These are phyloP conservation scores for Folsomia candida DNA, from an alignment of 2,888 invertebrate genomes.

Conservation along the genomic window DNA sequence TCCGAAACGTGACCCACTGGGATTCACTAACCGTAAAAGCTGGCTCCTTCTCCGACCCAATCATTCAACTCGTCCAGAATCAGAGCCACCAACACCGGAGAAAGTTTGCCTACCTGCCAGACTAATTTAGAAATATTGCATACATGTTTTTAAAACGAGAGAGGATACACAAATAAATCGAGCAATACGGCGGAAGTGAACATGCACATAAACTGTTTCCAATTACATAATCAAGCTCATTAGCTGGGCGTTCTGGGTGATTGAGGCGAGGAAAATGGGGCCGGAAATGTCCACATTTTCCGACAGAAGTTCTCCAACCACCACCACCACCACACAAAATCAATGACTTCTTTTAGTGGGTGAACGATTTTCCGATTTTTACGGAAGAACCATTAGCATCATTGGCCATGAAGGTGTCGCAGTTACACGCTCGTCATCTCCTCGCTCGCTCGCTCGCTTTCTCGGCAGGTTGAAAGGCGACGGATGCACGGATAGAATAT, in stretches of 20 bases:
- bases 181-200: neutral
- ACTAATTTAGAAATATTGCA: neutral
- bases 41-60: conserved; percentile 20
- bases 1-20: conserved; percentile 17
- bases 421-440: conserved; percentile 8
- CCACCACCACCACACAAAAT: neutral
- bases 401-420: conserved; percentile 24
- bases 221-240: neutral
- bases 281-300: neutral
- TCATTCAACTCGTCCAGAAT: conserved; percentile 4
- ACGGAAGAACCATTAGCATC: neutral
- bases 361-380: conserved; percentile 11
- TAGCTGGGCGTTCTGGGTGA: neutral
- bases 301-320: neutral
- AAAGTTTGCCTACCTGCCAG: neutral
- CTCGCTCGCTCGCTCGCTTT: no score
- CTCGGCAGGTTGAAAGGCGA: conserved; percentile 27
- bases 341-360: conserved; percentile 13
- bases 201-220: neutral
- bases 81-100: neutral
- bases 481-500: conserved; percentile 21
- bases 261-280: no score
- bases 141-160: no score
- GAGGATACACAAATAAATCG: no score
- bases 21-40: conserved; percentile 26